Evolutionary conservation across 1,140 invertebrate species (phyloP), one percentile per base, ranked within the genome.

Genomic region (Agraylea sexmaculata): DNA sequence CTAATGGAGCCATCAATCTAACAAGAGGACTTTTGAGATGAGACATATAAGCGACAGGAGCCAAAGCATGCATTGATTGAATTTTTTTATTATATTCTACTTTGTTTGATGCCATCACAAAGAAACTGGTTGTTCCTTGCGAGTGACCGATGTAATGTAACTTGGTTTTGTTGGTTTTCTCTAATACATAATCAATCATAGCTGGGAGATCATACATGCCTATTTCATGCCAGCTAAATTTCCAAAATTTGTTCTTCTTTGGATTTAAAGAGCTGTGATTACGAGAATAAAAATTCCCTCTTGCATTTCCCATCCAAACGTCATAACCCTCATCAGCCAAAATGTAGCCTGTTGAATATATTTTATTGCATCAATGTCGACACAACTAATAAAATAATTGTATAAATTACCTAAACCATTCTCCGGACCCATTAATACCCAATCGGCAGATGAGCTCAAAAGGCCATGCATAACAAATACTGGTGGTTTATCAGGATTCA

Each of bases 171-270:
- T 67, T 64, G 0, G 83, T 83, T 8, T 57, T 51, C n/a, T 62
- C 56, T 1, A 86, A 56, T 20, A 80, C 69, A 51, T 77, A 78
- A 52, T 84, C 74, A 28, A 90, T 75, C 59, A 79, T 78, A 0
- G 82, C 72, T 2, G 85, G 80, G 20, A 88, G 48, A 59, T 90
- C 86, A 43, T 74, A 75, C 22, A 70, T 58, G 28, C 78, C 83
- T 64, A 87, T 84, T 61, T 89, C 81, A 52, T 87, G 77, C 66
- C 72, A 87, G 30, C 77, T 80, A 52, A 82, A 89, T 44, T 77
- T 60, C 84, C 84, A 89, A 52, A 77, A 89, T 33, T 71, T 56
- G 10, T 63, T 55, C 37, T 74, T 66, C 51, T 78, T 70, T 2
- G 68, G 68, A 56, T 58, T 75, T 32, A 68, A 63, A 4, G 49